Conservation (phyloP, 2,113 vertebrate species). For the Anthoscopus minutus region DNA sequence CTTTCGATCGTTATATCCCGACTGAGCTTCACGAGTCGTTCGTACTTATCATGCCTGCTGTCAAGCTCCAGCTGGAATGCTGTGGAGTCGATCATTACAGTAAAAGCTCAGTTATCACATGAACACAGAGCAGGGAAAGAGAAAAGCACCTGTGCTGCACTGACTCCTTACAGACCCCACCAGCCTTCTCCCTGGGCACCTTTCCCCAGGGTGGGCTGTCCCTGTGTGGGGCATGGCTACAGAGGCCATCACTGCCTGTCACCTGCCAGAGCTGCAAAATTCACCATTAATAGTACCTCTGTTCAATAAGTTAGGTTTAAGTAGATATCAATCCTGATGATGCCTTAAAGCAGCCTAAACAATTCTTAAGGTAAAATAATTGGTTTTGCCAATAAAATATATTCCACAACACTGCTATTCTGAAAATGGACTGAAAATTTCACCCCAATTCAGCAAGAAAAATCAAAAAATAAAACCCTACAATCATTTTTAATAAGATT, state of each 20-base stretch:
- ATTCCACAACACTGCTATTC: background rate
- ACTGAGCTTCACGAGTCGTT: constrained; percentile 93
- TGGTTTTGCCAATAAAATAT: background rate
- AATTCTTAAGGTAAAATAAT: background rate
- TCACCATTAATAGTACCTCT: background rate
- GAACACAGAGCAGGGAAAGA: accelerated
- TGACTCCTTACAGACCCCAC: background rate
- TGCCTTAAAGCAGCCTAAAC: background rate
- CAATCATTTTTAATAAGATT: background rate
- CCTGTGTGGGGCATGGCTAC: accelerated
- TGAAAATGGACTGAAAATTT: background rate
- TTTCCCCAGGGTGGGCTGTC: background rate
- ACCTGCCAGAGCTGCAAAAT: background rate
- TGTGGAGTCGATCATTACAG: constrained; percentile 33
- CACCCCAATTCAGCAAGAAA: background rate
- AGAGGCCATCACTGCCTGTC: background rate
- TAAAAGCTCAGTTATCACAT: background rate
- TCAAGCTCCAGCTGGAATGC: constrained; percentile 94
- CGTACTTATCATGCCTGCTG: constrained; percentile 90
- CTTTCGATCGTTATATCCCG: constrained; percentile 96
- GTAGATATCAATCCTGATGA: background rate
- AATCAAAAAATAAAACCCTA: background rate
- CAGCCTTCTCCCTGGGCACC: background rate
- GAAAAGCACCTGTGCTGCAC: background rate
- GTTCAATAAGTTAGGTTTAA: background rate